These are phyloP conservation scores for Scopus umbretta DNA, from an alignment of 2,113 vertebrate genomes.

Conservation along the genomic window DNA sequence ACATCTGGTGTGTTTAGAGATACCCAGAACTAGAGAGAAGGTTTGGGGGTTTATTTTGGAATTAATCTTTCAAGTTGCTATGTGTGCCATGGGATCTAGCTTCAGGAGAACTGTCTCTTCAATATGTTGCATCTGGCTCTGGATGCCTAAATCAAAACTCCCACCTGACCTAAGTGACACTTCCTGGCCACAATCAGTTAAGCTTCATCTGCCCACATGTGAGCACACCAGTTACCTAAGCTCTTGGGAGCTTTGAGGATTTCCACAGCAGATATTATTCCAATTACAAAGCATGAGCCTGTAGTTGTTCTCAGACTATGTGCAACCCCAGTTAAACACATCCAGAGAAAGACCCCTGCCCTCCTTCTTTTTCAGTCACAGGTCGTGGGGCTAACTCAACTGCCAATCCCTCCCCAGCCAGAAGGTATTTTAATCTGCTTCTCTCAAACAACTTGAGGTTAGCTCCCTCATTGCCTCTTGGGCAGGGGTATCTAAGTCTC, in stretches of 20 bases:
- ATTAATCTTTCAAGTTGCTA: background rate
- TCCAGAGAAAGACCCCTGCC: background rate
- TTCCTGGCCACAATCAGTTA: background rate
- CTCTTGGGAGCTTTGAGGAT: background rate
- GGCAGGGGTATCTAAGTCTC: background rate
- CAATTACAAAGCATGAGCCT: background rate
- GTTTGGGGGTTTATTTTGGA: background rate
- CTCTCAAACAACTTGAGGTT: background rate
- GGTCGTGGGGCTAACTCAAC: background rate
- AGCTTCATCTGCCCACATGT: background rate
- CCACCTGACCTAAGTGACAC: background rate
- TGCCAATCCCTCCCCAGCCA: background rate
- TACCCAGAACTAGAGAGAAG: background rate
- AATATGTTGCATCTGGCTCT: background rate
- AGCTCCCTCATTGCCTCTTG: background rate
- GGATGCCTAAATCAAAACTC: background rate
- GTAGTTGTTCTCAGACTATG: background rate
- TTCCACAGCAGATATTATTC: background rate
- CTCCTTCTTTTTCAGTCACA: background rate
- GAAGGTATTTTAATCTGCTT: background rate
- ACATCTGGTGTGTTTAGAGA: background rate
- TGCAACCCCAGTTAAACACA: background rate
- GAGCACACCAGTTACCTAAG: background rate
- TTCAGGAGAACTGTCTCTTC: background rate
- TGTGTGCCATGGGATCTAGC: background rate